Base-by-base conservation (phyloP, 2,888 invertebrate genomes). In the Pachycephus smyrnensis region DNA sequence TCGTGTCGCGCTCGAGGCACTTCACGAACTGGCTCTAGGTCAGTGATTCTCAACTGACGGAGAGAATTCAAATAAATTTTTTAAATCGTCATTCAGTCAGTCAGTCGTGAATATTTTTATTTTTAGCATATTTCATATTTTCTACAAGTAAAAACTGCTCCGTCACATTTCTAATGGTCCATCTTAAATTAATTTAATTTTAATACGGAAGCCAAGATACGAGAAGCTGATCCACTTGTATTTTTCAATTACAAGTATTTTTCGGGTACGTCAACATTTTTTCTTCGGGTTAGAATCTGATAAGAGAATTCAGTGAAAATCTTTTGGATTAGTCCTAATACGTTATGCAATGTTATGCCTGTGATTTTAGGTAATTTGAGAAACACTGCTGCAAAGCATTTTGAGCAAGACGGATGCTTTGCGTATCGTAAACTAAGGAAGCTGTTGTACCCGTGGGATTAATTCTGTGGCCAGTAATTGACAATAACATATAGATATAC, bases 1-100 rank as follows among this genome's bases (percentile, higher is more conserved):
- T 82, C 78, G 73, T 81, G 81, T 82, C 80, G 78, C 76, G 77
- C 79, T 79, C 75, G 68, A 35, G 76, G 79, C 77, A 81, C 80
- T 81, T 74, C 77, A 80, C 71, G 76, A 12, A 71, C 71, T 76
- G 75, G 23, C 36, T 40, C 75, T 15, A 23, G 40, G 23, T 37
- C 55, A 75, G 55, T n/a, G 32, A 30, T 31, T 75, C 69, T 30
- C 55, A 75, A 12, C 15, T n/a, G 30, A 23, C 23, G 40, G 15
- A 55, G 6, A 23, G 15, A 23, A 55, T 23, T 55, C 40, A 55
- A 55, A 55, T 23, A 55, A 55, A 23, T 6, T 23, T 23, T 23
- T 55, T 9, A 55, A 55, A 23, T 55, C 9, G 40, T 55, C 23
- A 55, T 55, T 55, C 23, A 55, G 15, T 1, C 1, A 4, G 23